phyloP scores from a whole-genome alignment of 2,888 invertebrate species.

The Zelleria hepariella region DNA sequence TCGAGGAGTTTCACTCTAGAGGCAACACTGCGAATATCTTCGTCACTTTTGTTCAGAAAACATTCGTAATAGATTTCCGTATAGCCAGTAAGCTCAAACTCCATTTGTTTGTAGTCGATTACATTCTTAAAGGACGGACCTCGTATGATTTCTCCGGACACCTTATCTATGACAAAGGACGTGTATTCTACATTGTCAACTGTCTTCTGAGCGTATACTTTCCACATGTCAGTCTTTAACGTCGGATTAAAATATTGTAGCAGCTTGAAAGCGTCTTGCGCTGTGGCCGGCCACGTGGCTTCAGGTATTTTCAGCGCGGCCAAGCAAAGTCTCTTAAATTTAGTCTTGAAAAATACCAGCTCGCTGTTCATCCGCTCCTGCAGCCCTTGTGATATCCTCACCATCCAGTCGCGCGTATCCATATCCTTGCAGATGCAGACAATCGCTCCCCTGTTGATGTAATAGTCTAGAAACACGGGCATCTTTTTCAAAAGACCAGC shows the following conservation, averaged over 20 bases:
- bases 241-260: slow-evolving; percentile 59
- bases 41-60: slow-evolving; percentile 38
- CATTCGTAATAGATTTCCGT: slow-evolving; percentile 56
- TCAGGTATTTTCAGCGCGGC: slow-evolving; percentile 48
- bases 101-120: slow-evolving; percentile 54
- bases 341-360: slow-evolving; percentile 43
- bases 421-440: slow-evolving; percentile 54
- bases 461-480: slow-evolving; percentile 52
- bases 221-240: slow-evolving; percentile 45
- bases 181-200: slow-evolving; percentile 38
- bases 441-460: slow-evolving; percentile 52
- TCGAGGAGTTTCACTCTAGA: slow-evolving; percentile 50
- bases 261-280: slow-evolving; percentile 49
- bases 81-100: slow-evolving; percentile 53
- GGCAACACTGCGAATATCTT: slow-evolving; percentile 45
- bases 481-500: slow-evolving; percentile 40
- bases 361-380: slow-evolving; percentile 51
- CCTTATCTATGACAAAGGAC: slow-evolving; percentile 47
- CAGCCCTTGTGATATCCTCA: slow-evolving; percentile 47
- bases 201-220: slow-evolving; percentile 45
- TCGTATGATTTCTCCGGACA: slow-evolving; percentile 54
- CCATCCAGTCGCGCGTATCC: slow-evolving; percentile 54
- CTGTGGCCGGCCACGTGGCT: slow-evolving; percentile 45
- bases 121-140: slow-evolving; percentile 54
- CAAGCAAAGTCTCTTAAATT: slow-evolving; percentile 49